Percentiles rank a stretch among this genome's conserved stretches.
Evolutionary conservation across 2,888 invertebrate genomes (phyloP).

Genomic region (Epirrhoe tristata): DNA sequence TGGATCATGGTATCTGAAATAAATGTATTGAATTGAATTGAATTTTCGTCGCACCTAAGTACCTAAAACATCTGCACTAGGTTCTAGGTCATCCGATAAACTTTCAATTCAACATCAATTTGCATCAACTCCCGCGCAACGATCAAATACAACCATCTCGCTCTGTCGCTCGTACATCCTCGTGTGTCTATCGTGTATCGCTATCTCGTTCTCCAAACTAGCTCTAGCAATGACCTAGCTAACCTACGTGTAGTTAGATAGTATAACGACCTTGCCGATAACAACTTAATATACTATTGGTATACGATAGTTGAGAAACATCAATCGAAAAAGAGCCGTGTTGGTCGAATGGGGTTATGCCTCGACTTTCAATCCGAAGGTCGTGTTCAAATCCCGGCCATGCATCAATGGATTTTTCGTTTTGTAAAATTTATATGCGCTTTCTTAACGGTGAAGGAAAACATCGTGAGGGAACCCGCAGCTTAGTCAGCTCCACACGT

Average conservation of each 20-base stretch:
- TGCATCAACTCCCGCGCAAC: conserved; percentile 21
- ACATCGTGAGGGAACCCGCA: no score
- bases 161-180: background rate
- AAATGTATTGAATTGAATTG: no score
- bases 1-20: no score
- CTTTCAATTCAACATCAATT: conserved; percentile 17
- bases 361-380: no score
- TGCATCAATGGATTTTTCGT: no score
- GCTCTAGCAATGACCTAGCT: conserved; percentile 42
- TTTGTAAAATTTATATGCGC: no score
- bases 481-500: no score
- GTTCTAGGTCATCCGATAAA: conserved; percentile 10
- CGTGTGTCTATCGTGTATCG: background rate
- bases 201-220: conserved; percentile 17
- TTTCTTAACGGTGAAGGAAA: no score
- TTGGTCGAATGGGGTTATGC: no score
- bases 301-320: no score
- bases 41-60: background rate
- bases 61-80: background rate
- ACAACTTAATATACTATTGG: background rate
- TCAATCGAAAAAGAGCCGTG: no score
- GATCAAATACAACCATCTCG: conserved; percentile 1
- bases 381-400: no score
- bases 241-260: conserved; percentile 38
- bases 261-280: conserved; percentile 30